Evolutionary conservation across 2,888 invertebrate genomes (phyloP).

Genomic region (Xestoiulus laeticollis): DNA sequence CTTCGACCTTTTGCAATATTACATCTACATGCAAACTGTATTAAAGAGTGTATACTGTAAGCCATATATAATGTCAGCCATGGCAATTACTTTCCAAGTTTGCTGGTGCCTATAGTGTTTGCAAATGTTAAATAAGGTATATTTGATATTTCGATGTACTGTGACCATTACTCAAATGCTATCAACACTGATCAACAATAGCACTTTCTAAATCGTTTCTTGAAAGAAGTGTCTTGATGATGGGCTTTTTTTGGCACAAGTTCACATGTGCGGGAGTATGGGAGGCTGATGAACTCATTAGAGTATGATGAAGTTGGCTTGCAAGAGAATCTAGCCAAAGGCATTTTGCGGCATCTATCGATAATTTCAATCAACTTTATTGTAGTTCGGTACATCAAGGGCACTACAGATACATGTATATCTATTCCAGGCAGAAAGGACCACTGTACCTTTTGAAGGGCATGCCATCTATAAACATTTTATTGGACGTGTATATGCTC

Average conservation of each 20-base stretch:
- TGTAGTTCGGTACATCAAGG: not conserved
- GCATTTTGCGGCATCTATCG: not conserved
- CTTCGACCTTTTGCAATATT: no score
- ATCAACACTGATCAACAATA: no score
- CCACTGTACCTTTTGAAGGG: no score
- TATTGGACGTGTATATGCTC: not conserved
- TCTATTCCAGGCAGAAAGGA: not conserved
- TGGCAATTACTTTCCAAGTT: no score
- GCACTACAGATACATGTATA: not conserved
- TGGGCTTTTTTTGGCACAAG: not conserved
- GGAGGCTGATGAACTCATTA: constrained; percentile 28
- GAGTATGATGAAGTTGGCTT: not conserved
- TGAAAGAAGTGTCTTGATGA: not conserved
- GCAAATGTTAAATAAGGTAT: no score
- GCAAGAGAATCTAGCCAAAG: not conserved
- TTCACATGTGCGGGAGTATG: not conserved
- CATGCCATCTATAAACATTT: no score
- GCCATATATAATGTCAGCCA: no score
- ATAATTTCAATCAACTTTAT: not conserved
- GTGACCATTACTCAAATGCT: no score
- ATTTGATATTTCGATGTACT: no score
- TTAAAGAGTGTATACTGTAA: no score
- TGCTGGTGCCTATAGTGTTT: no score
- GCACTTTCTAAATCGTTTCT: not conserved
- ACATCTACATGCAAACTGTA: no score